Evolutionary conservation across 2,113 vertebrate genomes (phyloP).

Genomic region (Tympanuchus pallidicinctus): DNA sequence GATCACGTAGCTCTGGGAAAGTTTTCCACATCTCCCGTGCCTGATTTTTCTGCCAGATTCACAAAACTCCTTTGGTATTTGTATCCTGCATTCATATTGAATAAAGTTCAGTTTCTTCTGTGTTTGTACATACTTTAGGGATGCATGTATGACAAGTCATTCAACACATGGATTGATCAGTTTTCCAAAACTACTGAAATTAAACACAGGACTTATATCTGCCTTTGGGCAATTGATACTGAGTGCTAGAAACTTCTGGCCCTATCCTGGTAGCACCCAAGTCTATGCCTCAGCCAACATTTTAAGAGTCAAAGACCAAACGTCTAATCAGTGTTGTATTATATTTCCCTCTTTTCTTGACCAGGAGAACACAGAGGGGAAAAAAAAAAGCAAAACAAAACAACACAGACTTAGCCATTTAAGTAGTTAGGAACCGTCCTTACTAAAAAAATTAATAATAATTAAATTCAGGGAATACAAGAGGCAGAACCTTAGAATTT

Average conservation of each 20-base stretch:
- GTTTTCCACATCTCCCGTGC: not conserved
- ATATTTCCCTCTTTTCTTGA: not conserved
- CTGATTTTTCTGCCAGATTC: conserved; percentile 6
- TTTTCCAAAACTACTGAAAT: not conserved
- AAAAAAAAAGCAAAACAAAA: too few species aligned
- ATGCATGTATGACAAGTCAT: not conserved
- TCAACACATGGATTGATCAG: not conserved
- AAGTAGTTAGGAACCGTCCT: not conserved
- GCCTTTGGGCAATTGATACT: not conserved
- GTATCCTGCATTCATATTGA: not conserved
- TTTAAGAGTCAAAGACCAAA: not conserved
- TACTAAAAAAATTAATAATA: not conserved
- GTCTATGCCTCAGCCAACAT: not conserved
- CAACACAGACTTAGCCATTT: fast-evolving
- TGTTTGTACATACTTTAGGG: not conserved
- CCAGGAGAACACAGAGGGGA: fast-evolving
- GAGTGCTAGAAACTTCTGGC: not conserved
- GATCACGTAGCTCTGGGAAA: not conserved
- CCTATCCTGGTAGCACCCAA: not conserved
- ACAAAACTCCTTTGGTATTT: not conserved
- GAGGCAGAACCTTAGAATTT: not conserved
- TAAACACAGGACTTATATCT: not conserved
- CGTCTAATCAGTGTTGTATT: not conserved
- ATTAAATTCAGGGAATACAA: not conserved
- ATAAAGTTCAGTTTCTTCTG: not conserved